Evolutionary conservation across 2,888 invertebrate species (phyloP).

Genomic region (Pseudococcus jackbeardsleyi): DNA sequence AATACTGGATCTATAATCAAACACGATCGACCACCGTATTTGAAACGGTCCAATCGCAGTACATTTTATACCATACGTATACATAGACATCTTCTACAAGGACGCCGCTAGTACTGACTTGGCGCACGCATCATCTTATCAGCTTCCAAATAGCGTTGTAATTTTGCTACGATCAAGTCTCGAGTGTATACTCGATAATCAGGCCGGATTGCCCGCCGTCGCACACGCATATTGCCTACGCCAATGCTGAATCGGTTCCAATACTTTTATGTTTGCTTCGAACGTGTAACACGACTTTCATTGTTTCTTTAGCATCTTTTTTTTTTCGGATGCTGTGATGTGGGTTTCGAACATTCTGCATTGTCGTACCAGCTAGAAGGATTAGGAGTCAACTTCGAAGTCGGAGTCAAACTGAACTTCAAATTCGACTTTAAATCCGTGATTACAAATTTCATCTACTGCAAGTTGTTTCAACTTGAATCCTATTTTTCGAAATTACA

Average conservation of each 20-base stretch:
- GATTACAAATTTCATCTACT: too few relatives aligned
- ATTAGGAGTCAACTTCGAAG: too few relatives aligned
- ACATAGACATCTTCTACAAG: neutral
- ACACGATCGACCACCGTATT: neutral
- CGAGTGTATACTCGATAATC: neutral
- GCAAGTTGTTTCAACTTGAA: too few relatives aligned
- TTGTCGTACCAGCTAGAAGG: too few relatives aligned
- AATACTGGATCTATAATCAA: neutral
- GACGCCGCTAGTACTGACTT: neutral
- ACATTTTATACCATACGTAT: neutral
- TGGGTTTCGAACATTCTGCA: too few relatives aligned
- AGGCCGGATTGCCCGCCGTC: neutral
- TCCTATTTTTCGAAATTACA: too few relatives aligned
- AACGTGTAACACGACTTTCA: neutral
- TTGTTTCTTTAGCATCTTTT: neutral
- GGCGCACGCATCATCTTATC: neutral
- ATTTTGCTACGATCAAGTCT: neutral
- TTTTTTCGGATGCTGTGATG: neutral
- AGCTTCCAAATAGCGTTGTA: neutral
- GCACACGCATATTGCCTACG: neutral
- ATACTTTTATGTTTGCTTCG: neutral
- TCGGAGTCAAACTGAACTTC: too few relatives aligned
- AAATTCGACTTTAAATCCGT: too few relatives aligned
- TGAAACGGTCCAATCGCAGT: neutral
- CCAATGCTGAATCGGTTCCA: neutral